Evolutionary conservation across 30 jellyfish, hydroid and myxozoan genomes (phyloP), one percentile per base, ranked within the genome.

Genomic region (Cassiopea andromeda): DNA sequence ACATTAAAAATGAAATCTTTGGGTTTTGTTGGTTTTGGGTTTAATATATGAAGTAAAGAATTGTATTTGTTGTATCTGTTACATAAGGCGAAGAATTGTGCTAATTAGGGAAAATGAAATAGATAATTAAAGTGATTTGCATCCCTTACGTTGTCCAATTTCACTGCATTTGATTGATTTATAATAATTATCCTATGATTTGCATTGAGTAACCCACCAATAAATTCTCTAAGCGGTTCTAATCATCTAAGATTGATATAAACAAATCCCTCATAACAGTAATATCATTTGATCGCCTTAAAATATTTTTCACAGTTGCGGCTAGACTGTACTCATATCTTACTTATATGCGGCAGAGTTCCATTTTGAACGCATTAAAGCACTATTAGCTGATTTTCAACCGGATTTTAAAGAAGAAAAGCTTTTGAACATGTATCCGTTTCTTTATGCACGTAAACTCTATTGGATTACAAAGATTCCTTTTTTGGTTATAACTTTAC

Each of bases 391-490:
- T 75, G 57, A 75, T 78, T 75, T 81, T 86, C 69, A 86, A 73
- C 89, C 93, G 93, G 93, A 77, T 86, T 77, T 73, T 9, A 8
- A 69, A 68, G 64, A 76, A 86, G 93, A 70, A 85, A 86, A 86
- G 93, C 89, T 71, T 86, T 86, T 85, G 60, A 86, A 86, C 75
- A 86, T 86, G 93, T 86, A 86, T 86, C 93, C 93, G 93, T 75
- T 86, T 86, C 93, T 86, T 54, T 86, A 67, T 86, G 93, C 93
- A 78, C 71, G 60, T 76, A 69, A 80, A 75, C 60, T 69, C 67
- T 69, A 86, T 86, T 43, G 89, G 93, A 86, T 86, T 86, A 86
- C n/a, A 0, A 45, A 47, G 77, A 68, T 44, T 76, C 80, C 83
- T 78, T 85, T 86, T 86, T 86, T 86, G 93, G 93, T 79, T 86